phyloP scores from a whole-genome alignment of 2,888 invertebrate genomes.

The Perizoma flavofasciatum region DNA sequence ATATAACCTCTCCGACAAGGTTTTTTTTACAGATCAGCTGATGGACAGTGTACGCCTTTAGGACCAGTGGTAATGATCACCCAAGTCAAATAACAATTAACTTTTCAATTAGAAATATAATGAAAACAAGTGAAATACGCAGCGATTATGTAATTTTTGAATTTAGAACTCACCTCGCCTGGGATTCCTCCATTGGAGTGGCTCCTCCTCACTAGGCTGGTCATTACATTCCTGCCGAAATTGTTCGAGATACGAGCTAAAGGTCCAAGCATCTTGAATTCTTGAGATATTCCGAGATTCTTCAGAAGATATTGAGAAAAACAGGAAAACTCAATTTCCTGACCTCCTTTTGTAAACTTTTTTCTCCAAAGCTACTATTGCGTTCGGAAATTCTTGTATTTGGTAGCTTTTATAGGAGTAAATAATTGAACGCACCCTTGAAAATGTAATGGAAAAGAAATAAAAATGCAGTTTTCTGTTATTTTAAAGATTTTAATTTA shows the following conservation, averaged over 20 bases:
- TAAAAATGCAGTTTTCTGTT: constrained; percentile 38
- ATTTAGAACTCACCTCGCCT: constrained; percentile 70
- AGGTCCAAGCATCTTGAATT: constrained; percentile 72
- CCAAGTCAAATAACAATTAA: background rate
- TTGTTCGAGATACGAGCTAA: constrained; percentile 69
- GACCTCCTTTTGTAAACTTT: constrained; percentile 22
- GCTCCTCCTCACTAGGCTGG: constrained; percentile 66
- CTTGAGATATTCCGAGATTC: constrained; percentile 46
- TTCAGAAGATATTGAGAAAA: constrained; percentile 35
- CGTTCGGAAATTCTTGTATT: constrained; percentile 46
- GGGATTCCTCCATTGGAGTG: constrained; percentile 74
- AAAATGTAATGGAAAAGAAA: constrained; percentile 27
- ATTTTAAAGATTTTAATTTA: constrained; percentile 28
- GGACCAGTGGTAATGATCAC: too few relatives aligned
- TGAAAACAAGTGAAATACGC: constrained; percentile 44
- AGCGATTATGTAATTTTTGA: constrained; percentile 70
- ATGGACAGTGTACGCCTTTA: background rate
- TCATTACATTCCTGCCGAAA: constrained; percentile 74
- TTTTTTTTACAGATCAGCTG: background rate
- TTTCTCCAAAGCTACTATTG: constrained; percentile 55
- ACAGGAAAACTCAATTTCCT: constrained; percentile 47
- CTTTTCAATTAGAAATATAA: constrained; percentile 7
- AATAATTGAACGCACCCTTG: constrained; percentile 50
- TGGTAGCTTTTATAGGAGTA: constrained; percentile 46
- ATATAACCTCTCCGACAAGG: background rate